Base-by-base conservation (phyloP, 1,140 invertebrate species). In the Cryptotermes secundus region DNA sequence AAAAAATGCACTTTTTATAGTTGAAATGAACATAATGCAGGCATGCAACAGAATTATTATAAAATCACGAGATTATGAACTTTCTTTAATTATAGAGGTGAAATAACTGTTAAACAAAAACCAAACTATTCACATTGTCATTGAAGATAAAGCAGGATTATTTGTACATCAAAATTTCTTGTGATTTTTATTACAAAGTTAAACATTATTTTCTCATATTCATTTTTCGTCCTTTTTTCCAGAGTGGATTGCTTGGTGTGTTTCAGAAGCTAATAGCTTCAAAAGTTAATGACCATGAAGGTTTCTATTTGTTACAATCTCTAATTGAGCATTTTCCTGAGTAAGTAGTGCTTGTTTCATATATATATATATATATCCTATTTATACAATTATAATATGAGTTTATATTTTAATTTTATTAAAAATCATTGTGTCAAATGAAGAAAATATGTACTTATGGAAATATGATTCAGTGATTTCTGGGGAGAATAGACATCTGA, bases 201-300 rank as follows among this genome's bases (percentile, higher is more conserved):
- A 83, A 53, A 53, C 3, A 36, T 35, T 72, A 72, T 34, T 72
- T 19, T 7, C 31, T 19, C 72, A 10, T 79, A 34, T 86, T n/a
- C n/a, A n/a, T n/a, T n/a, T n/a, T n/a, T n/a, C n/a, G n/a, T 84
- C 86, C 85, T 88, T 87, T 86, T 87, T 93, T 92, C 26, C 90
- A 96, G 93, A 95, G 93, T 88, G 96, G 95, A 59, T 92, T 99
- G 85, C 89, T 99, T 19, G 98, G 98, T 34, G 95, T 99, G 31
- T 99, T 99, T 89, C 98, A 99, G 89, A 99, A 99, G 90, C 90
- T 99, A 85, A 97, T 99, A 86, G 96, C 97, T 7, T 99, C 97
- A 0, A 98, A 98, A 91, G 92, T 94, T 1, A 98, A 99, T 88
- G 98, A 99, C 90, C 97, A 99, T 87, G 97, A 99, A 91, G 98